A percentile compares a stretch with the other conserved stretches of the same genome.
phyloP scores from a whole-genome alignment of 92 coral and sea anemone species.

The Parazoanthus darwini region DNA sequence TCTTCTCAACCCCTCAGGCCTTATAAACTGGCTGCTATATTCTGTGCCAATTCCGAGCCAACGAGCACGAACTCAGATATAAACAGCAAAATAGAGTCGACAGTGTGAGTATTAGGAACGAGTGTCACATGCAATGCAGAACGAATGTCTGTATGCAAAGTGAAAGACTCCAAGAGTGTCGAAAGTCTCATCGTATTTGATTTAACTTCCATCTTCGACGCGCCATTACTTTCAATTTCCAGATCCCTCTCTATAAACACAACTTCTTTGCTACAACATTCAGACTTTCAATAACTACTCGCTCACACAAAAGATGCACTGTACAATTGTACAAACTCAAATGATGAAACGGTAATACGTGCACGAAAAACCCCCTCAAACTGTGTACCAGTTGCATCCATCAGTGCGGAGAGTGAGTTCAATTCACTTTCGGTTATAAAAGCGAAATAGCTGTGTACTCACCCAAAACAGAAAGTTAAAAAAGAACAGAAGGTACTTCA shows the following conservation, averaged over 20 bases:
- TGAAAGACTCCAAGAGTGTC: not conserved
- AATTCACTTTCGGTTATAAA: not conserved
- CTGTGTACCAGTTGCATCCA: not conserved
- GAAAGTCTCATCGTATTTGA: too few relatives aligned
- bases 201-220: not conserved
- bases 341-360: not conserved
- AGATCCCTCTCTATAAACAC: not conserved
- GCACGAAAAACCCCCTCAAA: not conserved
- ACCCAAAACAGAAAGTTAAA: slow-evolving; percentile 87
- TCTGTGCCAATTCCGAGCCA: too few relatives aligned
- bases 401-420: not conserved
- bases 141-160: too few relatives aligned
- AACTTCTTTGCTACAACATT: not conserved
- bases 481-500: slow-evolving; percentile 82
- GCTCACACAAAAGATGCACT: not conserved
- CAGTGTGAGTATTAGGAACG: too few relatives aligned
- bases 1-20: not conserved
- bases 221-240: not conserved
- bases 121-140: not conserved
- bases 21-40: too few relatives aligned
- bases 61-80: too few relatives aligned
- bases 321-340: not conserved
- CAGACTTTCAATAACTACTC: not conserved
- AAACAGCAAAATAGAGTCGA: too few relatives aligned
- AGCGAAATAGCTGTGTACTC: slow-evolving; percentile 37